Conservation (phyloP, 2,113 vertebrate species). For the Python bivittatus region DNA sequence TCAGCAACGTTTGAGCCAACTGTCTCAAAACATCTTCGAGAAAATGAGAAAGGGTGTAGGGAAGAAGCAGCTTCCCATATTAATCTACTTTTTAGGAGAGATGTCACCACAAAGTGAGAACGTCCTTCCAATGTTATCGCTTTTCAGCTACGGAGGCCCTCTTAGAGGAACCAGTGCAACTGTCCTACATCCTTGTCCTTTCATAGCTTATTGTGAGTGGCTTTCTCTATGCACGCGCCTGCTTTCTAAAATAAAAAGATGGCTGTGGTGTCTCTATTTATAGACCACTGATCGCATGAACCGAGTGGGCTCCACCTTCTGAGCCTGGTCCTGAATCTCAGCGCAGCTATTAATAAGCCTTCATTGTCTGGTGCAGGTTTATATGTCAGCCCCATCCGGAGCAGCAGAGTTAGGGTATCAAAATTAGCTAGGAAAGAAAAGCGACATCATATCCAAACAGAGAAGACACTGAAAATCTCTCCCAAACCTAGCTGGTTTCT, state of each 20-base stretch:
- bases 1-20: no score
- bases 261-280: slow-evolving; percentile 59
- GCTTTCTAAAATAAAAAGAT: slow-evolving; percentile 47
- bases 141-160: no score
- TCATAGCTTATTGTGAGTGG: neutral
- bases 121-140: no score
- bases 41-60: neutral
- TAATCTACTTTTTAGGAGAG: neutral
- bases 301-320: slow-evolving; percentile 51
- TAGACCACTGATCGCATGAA: slow-evolving; percentile 63
- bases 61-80: neutral
- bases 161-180: accelerated
- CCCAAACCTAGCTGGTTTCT: neutral
- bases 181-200: neutral
- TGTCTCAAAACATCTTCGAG: neutral
- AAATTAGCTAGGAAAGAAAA: slow-evolving; percentile 59
- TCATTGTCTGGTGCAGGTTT: slow-evolving; percentile 58
- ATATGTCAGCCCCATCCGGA: slow-evolving; percentile 57
- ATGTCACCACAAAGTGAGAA: neutral
- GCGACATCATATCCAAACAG: neutral
- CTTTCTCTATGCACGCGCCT: slow-evolving; percentile 11
- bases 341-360: slow-evolving; percentile 67
- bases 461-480: neutral
- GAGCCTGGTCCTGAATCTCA: slow-evolving; percentile 41
- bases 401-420: neutral